Conservation (phyloP, 2,797 vertebrate genomes). For the Sandelia bainsii region DNA sequence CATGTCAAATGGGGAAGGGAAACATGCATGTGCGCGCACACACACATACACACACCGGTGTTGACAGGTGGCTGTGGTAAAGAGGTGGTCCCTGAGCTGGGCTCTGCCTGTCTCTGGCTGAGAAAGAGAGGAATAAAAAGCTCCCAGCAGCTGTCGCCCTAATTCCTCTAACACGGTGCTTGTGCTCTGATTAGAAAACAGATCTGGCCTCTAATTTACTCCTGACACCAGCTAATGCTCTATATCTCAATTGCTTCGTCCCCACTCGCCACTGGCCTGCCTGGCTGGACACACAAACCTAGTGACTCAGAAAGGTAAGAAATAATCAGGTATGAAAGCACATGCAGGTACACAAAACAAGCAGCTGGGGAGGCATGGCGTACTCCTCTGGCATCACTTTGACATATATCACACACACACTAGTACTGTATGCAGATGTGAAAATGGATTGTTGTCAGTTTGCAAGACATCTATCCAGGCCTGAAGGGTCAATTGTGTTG, state of each 20-base stretch:
- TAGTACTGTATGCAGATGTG: neutral
- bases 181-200: conserved; percentile 99
- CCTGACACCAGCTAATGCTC: conserved; percentile 95
- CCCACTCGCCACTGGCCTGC: conserved; percentile 34
- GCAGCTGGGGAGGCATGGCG: neutral
- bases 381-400: conserved; percentile 4
- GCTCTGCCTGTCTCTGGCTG: conserved; percentile 82
- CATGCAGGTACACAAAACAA: conserved; percentile 1
- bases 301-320: conserved; percentile 31
- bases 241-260: conserved; percentile 90
- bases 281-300: conserved; percentile 60
- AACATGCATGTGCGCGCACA: conserved; percentile 30
- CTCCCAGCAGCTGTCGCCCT: conserved; percentile 96
- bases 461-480: conserved; percentile 12
- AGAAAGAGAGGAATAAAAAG: conserved; percentile 82
- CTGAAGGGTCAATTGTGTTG: conserved; percentile 12
- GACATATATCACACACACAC: conserved; percentile 2
- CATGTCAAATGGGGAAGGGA: conserved; percentile 31
- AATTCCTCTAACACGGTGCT: conserved; percentile 96
- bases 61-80: conserved; percentile 86
- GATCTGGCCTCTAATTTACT: conserved; percentile 97
- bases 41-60: conserved; percentile 49
- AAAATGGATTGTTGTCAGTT: conserved; percentile 15
- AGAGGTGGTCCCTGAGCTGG: conserved; percentile 84
- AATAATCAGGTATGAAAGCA: conserved; percentile 25